Base-by-base conservation (phyloP, 2,888 invertebrate genomes). In the Dioctria rufipes region DNA sequence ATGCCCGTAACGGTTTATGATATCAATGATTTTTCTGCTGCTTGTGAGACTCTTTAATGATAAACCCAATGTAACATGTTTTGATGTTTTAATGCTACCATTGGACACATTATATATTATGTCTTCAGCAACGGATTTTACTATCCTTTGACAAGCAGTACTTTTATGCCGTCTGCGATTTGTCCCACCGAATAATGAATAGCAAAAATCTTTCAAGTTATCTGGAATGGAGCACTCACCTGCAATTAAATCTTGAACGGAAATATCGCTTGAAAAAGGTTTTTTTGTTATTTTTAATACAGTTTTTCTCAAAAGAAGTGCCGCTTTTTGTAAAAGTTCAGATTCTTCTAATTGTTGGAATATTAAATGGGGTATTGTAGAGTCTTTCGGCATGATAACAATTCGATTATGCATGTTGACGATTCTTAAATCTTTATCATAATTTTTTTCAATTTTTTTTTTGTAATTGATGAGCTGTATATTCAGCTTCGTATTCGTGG, bases 1-100 rank as follows among this genome's bases (percentile, higher is more conserved):
- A 81, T 87, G 86, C 5, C 87, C 86, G 80, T 84, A 86, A 83
- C 81, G 84, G 82, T 87, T 86, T 3, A 87, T 60, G 63, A 87
- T 84, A 43, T 85, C 82, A n/a, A 86, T 80, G 67, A 86, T 80
- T 82, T 86, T 85, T 81, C 84, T 79, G 78, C 84, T 84, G 78
- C 84, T 86, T 37, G 85, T 85, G 58, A 86, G 80, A 80, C 85
- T 85, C 81, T 87, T 87, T 61, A 87, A 80, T 65, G 86, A 80
- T 80, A 86, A 83, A 3, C 86, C 86, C 5, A 87, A 83, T 40
- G 81, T 84, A 42, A 86, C 81, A 61, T 85, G 85, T 80, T 85
- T 85, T 40, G 83, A 81, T 5, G n/a, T 84, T 83, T 82, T 85
- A 8, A 86, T 81, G 78, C 54, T 46, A 39, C 85, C 84, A 80